A percentile compares a stretch with the other conserved stretches of the same genome.
phyloP scores from a whole-genome alignment of 2,888 invertebrate genomes.

The Latrodectus hesperus region DNA sequence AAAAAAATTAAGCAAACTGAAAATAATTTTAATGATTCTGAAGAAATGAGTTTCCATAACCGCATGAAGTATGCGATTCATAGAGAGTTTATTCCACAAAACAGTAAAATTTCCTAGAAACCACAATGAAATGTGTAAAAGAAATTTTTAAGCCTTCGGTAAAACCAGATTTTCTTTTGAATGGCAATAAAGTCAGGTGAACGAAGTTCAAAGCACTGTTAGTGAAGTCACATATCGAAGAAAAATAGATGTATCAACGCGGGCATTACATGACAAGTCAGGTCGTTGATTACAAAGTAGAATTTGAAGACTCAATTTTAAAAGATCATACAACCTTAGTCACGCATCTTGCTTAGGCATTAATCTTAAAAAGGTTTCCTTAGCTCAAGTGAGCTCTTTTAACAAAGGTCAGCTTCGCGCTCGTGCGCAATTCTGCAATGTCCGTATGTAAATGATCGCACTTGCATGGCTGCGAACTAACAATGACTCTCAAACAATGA shows the following conservation, averaged over 20 bases:
- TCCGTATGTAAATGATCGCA: conserved; percentile 45
- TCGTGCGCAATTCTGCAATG: conserved; percentile 33
- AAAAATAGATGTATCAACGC: conserved; percentile 6
- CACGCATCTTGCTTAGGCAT: conserved; percentile 37
- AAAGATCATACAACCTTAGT: conserved; percentile 33
- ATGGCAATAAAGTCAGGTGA: no score
- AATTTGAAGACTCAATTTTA: conserved; percentile 29
- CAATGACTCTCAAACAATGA: conserved; percentile 29
- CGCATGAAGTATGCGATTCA: no score
- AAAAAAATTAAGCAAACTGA: no score
- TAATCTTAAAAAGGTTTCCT: conserved; percentile 26
- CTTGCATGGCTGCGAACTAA: conserved; percentile 28
- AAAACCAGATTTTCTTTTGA: no score
- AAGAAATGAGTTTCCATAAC: no score
- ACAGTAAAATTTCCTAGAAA: background rate
- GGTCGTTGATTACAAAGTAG: conserved; percentile 8
- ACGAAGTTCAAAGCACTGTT: no score
- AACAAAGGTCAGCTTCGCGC: conserved; percentile 34
- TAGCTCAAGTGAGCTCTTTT: conserved; percentile 25
- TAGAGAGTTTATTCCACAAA: background rate
- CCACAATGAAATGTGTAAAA: background rate
- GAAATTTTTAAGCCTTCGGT: background rate
- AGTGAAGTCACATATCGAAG: no score
- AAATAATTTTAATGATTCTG: no score
- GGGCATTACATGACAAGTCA: conserved; percentile 23